Conservation (phyloP, 92 coral and sea anemone species). For the Porites cylindrica region DNA sequence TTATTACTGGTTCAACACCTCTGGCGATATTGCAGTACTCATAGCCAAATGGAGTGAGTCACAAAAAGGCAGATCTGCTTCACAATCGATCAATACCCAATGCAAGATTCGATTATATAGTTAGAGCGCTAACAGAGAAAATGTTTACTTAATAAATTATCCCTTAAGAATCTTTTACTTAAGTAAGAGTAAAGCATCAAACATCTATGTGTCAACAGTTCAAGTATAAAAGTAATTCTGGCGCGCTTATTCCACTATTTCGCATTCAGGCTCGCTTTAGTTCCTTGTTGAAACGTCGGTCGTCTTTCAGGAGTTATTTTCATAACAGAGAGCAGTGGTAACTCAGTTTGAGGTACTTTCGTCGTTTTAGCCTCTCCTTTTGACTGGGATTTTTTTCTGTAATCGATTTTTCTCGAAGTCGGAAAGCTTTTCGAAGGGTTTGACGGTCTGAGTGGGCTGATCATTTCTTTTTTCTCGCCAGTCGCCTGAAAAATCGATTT, state of each 20-base stretch:
- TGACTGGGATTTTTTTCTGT: neutral
- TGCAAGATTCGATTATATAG: neutral
- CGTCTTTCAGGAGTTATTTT: constrained; percentile 33
- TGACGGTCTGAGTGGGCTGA: neutral
- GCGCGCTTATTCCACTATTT: neutral
- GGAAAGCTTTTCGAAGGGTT: neutral
- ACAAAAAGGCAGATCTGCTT: no score
- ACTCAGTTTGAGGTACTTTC: neutral
- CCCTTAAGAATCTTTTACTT: neutral
- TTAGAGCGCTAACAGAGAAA: neutral
- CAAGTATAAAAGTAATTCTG: neutral
- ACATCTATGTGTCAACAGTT: neutral
- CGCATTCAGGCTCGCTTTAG: neutral
- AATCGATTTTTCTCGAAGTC: neutral
- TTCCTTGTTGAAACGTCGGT: constrained; percentile 12
- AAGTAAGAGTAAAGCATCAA: neutral
- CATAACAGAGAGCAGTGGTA: constrained; percentile 16
- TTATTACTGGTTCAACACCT: no score
- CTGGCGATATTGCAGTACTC: no score
- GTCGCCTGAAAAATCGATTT: neutral
- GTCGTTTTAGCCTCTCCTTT: neutral
- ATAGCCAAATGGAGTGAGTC: no score
- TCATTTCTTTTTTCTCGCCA: neutral
- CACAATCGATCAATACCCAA: no score
- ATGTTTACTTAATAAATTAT: neutral